Evolutionary conservation across 1,140 invertebrate species (phyloP).

Genomic region (Alviniconcha marisindica): DNA sequence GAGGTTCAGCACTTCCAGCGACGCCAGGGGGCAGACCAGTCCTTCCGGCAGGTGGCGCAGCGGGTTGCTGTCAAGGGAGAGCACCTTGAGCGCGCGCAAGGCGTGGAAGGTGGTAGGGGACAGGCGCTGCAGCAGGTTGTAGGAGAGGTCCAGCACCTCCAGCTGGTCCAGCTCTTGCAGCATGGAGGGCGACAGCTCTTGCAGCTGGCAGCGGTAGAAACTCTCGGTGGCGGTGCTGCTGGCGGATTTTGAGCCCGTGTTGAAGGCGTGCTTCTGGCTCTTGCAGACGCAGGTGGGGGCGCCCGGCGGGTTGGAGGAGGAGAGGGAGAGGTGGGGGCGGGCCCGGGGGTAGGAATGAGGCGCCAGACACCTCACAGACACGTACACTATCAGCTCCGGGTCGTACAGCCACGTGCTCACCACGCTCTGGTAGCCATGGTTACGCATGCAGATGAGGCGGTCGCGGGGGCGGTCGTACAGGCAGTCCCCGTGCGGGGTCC

Average conservation of each 20-base stretch:
- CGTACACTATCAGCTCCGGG: constrained; percentile 35
- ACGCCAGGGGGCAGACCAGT: constrained; percentile 2
- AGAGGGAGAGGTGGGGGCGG: neutral
- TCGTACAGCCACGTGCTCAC: constrained; percentile 31
- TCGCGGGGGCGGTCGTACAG: constrained; percentile 14
- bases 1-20: constrained; percentile 29
- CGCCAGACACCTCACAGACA: constrained; percentile 28
- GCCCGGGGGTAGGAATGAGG: neutral
- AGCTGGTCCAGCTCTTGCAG: constrained; percentile 21
- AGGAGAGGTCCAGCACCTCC: constrained; percentile 28
- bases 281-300: constrained; percentile 20
- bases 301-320: neutral
- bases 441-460: constrained; percentile 29
- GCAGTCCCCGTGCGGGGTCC: constrained; percentile 29
- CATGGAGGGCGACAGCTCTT: constrained; percentile 1
- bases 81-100: constrained; percentile 13
- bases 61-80: constrained; percentile 28
- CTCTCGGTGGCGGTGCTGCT: neutral
- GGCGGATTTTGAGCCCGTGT: neutral
- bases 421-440: constrained; percentile 39
- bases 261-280: neutral
- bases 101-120: neutral
- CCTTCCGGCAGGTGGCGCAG: constrained; percentile 11
- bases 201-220: constrained; percentile 18
- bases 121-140: constrained; percentile 20